Conservation (phyloP, 1,140 invertebrate species). For the Drosophila bifasciata region DNA sequence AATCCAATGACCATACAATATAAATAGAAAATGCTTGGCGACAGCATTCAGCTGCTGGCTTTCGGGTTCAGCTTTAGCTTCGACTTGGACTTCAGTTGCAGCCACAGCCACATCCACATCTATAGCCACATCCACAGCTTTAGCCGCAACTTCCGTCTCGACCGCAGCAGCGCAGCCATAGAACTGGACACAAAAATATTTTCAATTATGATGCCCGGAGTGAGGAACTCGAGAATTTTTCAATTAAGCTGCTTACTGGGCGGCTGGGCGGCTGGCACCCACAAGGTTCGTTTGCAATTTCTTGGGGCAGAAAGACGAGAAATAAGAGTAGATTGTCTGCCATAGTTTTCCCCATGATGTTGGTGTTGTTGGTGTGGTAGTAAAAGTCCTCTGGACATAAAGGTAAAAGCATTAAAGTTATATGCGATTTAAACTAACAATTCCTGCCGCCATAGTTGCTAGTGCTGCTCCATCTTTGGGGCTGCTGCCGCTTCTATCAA, state of each 20-base stretch:
- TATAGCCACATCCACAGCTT: not conserved
- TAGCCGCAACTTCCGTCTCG: constrained; percentile 28
- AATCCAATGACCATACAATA: constrained; percentile 62
- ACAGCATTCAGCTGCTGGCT: constrained; percentile 46
- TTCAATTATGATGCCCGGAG: constrained; percentile 74
- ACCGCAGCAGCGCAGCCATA: constrained; percentile 46
- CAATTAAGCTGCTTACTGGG: constrained; percentile 67
- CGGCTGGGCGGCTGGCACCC: constrained; percentile 5
- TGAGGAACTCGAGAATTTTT: constrained; percentile 79
- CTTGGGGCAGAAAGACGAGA: constrained; percentile 49
- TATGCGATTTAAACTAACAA: constrained; percentile 74
- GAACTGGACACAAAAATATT: constrained; percentile 74
- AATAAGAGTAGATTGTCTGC: constrained; percentile 49
- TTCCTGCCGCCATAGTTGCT: constrained; percentile 49
- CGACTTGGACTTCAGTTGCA: constrained; percentile 1
- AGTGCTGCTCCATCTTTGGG: too few species aligned
- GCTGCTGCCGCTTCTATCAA: constrained; percentile 13
- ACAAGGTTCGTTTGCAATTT: constrained; percentile 56
- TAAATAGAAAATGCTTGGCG: constrained; percentile 54
- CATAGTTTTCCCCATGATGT: constrained; percentile 29
- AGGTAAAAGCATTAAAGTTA: constrained; percentile 80
- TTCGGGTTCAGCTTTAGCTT: constrained; percentile 17
- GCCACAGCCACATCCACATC: constrained; percentile 25
- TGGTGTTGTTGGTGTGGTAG: constrained; percentile 45
- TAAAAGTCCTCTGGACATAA: constrained; percentile 76